Percentiles rank a stretch among this genome's conserved stretches.
Evolutionary conservation across 2,797 vertebrate species (phyloP).

Genomic region (Cebuella pygmaea): DNA sequence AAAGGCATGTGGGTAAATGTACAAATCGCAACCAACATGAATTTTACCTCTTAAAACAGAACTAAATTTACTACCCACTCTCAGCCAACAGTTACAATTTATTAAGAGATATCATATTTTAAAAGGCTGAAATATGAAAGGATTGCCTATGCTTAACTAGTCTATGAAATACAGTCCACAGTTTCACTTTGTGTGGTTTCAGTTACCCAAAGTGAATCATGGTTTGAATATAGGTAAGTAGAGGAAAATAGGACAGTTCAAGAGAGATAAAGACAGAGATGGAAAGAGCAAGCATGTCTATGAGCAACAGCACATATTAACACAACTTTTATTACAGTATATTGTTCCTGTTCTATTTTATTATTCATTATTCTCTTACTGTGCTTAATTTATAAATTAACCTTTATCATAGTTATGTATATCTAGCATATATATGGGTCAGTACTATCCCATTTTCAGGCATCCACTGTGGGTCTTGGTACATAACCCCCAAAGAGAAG

Average conservation of each 20-base stretch:
- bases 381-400: background rate
- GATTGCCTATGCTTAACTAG: background rate
- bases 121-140: constrained; percentile 32
- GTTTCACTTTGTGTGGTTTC: background rate
- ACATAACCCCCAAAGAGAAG: background rate
- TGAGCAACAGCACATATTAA: background rate
- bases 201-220: background rate
- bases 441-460: background rate
- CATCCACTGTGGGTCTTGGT: background rate
- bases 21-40: background rate
- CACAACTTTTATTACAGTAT: background rate
- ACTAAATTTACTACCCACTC: constrained; percentile 25
- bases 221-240: background rate
- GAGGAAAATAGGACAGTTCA: background rate
- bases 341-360: background rate
- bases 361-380: background rate
- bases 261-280: background rate
- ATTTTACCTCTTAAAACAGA: constrained; percentile 32
- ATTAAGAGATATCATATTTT: constrained; percentile 16
- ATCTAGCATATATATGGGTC: background rate
- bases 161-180: background rate
- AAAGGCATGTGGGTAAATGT: background rate
- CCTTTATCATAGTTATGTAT: background rate
- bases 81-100: constrained; percentile 14
- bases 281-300: background rate